A percentile compares a stretch with the other conserved stretches of the same genome.
phyloP scores from a whole-genome alignment of 2,888 invertebrate species.

The Diaprepes abbreviatus region DNA sequence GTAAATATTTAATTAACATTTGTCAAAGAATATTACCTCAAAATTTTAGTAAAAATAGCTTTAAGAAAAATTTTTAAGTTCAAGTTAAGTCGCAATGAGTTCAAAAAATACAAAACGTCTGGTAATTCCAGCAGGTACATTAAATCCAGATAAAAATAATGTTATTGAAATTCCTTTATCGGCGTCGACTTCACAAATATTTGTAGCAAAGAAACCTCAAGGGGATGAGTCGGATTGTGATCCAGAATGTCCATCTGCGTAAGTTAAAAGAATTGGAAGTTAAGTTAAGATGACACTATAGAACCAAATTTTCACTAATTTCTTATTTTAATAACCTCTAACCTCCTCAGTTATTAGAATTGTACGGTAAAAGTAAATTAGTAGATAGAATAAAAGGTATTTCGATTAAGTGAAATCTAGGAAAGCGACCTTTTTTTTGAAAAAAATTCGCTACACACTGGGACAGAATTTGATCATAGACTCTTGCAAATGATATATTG shows the following conservation, averaged over 20 bases:
- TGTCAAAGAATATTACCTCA: not conserved
- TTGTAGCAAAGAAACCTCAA: conserved; percentile 21
- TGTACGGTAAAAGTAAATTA: too few species aligned
- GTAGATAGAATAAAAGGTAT: too few species aligned
- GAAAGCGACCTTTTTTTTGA: too few species aligned
- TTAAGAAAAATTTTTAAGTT: not conserved
- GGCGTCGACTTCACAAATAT: conserved; percentile 20
- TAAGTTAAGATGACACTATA: too few species aligned
- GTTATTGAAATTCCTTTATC: conserved; percentile 25
- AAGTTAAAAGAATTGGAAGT: too few species aligned
- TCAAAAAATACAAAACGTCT: conserved; percentile 5
- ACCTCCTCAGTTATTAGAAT: too few species aligned
- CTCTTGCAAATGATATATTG: too few species aligned
- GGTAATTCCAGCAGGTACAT: conserved; percentile 33
- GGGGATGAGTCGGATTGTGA: conserved; percentile 1
- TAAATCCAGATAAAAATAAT: conserved; percentile 22
- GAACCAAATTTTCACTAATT: too few species aligned
- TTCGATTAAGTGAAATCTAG: too few species aligned
- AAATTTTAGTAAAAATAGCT: conserved; percentile 6
- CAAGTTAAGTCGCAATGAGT: conserved; percentile 11
- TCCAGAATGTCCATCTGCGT: not conserved
- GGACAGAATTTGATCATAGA: too few species aligned
- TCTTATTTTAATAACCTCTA: too few species aligned
- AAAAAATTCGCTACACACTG: too few species aligned
- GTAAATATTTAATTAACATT: not conserved